Percentiles rank a stretch among this genome's conserved stretches.
Conservation (phyloP, 2,888 invertebrate species). For the Scrobipalpa atriplicella region DNA sequence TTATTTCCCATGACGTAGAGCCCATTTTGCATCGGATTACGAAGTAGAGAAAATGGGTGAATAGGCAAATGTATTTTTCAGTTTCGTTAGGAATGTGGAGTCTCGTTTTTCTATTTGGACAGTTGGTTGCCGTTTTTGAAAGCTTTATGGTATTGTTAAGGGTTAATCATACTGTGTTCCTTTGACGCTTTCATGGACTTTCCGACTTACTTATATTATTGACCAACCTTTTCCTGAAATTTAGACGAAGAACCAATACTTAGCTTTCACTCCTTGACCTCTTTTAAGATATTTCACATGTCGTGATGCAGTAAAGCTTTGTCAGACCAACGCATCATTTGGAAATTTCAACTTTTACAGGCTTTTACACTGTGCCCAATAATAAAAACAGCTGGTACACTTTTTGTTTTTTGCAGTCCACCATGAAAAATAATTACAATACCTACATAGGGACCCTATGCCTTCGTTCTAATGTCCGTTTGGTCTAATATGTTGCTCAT, state of each 20-base stretch:
- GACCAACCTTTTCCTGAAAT: no score
- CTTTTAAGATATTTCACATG: no score
- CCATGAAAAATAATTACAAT: no score
- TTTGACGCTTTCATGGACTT: background rate
- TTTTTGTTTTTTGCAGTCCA: background rate
- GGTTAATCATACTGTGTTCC: background rate
- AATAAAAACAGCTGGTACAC: background rate
- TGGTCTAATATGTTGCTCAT: no score
- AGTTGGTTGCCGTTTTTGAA: background rate
- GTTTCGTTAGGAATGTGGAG: background rate
- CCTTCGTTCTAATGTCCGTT: no score
- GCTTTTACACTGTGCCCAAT: background rate
- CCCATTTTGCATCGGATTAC: constrained; percentile 34
- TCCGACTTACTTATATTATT: no score
- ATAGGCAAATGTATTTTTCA: constrained; percentile 10
- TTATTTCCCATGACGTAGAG: constrained; percentile 39
- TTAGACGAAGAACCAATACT: no score
- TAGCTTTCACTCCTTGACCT: no score
- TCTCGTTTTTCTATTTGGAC: constrained; percentile 12
- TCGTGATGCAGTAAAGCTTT: no score
- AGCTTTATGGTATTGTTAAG: background rate
- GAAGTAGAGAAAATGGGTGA: constrained; percentile 2
- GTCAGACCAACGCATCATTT: no score
- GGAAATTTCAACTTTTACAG: background rate
- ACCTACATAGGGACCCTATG: no score